A percentile compares a stretch with the other conserved stretches of the same genome.
These are phyloP conservation scores for Sinocyclocheilus anshuiensis DNA, from an alignment of 2,113 vertebrate species.

Conservation along the genomic window DNA sequence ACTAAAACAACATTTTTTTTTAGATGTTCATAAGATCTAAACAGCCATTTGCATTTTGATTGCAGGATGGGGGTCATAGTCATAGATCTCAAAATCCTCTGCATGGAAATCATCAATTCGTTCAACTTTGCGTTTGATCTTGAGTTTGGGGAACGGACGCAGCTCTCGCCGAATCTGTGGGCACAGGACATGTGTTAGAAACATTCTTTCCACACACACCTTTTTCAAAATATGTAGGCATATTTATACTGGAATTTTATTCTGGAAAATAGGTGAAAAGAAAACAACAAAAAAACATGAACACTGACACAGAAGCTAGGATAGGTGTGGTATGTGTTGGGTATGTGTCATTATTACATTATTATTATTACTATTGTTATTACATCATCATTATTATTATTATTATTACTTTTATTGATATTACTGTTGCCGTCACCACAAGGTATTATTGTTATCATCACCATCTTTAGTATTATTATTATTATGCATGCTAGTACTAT, in stretches of 20 bases:
- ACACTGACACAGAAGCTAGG: too few species aligned
- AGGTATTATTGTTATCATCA: too few species aligned
- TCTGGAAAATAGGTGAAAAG: not conserved
- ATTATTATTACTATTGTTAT: too few species aligned
- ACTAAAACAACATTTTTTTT: not conserved
- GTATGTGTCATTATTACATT: too few species aligned
- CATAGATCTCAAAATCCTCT: slow-evolving; percentile 90
- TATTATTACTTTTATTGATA: too few species aligned
- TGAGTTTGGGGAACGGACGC: slow-evolving; percentile 90
- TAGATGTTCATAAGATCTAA: slow-evolving; percentile 57
- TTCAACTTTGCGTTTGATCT: slow-evolving; percentile 85
- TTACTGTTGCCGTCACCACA: too few species aligned
- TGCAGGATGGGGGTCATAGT: slow-evolving; percentile 88
- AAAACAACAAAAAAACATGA: too few species aligned
- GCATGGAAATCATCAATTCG: slow-evolving; percentile 84
- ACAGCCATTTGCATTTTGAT: slow-evolving; percentile 99
- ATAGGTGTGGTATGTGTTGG: too few species aligned
- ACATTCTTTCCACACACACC: not conserved
- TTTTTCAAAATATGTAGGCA: not conserved
- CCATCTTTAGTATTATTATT: too few species aligned
- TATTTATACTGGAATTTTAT: not conserved
- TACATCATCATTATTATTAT: too few species aligned
- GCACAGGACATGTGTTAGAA: not conserved
- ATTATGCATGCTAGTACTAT: too few species aligned
- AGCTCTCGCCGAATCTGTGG: slow-evolving; percentile 89